Conservation (phyloP, 23 tunicate genomes). For the Corella eumyota region DNA sequence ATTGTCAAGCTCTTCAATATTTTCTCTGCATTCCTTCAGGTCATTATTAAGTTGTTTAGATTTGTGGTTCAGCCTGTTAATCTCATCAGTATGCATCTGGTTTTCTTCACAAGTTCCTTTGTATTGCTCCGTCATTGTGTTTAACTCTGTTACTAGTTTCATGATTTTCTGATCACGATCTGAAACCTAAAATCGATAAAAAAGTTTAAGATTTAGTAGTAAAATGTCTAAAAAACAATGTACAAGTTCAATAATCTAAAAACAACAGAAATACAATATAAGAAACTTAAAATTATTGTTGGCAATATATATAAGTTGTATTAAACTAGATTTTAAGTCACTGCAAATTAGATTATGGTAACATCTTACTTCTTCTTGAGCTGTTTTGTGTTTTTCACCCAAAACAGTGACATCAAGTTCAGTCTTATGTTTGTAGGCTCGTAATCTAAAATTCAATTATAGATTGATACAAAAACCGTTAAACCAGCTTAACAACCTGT, state of each 20-base stretch:
- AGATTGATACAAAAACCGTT: not conserved
- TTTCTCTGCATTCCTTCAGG: slow-evolving; percentile 38
- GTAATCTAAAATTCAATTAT: slow-evolving; percentile 24
- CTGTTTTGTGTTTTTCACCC: slow-evolving; percentile 73
- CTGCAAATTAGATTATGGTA: no score
- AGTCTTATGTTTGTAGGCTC: slow-evolving; percentile 73
- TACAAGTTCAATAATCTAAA: no score
- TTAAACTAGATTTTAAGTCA: no score
- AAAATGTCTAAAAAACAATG: no score
- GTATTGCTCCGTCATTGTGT: slow-evolving; percentile 40
- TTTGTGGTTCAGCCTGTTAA: slow-evolving; percentile 38
- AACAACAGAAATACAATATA: no score
- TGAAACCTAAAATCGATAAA: slow-evolving; percentile 14
- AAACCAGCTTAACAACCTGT: not conserved
- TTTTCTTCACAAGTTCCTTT: slow-evolving; percentile 74
- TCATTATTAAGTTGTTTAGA: slow-evolving; percentile 26
- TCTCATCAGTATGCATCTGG: slow-evolving; percentile 56
- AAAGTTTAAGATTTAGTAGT: no score
- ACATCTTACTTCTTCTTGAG: slow-evolving; percentile 69
- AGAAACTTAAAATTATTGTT: no score
- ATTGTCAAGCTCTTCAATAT: slow-evolving; percentile 15
- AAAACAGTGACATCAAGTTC: slow-evolving; percentile 65
- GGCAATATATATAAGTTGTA: no score
- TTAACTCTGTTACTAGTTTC: slow-evolving; percentile 51
- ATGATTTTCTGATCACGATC: slow-evolving; percentile 59